These are phyloP conservation scores for Rotaria magnacalcarata DNA, from an alignment of 2,888 invertebrate species.

Conservation along the genomic window DNA sequence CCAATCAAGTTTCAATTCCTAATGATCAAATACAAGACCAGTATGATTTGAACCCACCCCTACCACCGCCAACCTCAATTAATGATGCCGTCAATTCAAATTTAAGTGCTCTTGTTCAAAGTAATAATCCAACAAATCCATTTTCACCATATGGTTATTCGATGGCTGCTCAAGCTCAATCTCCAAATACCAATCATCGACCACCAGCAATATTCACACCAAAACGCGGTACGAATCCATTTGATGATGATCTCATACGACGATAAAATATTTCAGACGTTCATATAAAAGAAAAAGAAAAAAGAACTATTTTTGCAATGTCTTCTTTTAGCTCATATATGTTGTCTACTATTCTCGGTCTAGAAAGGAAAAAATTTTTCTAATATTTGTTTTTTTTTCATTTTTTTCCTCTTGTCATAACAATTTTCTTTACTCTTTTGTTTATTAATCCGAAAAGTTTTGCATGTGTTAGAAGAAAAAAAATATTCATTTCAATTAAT, in stretches of 20 bases:
- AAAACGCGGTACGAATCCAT: conserved; percentile 27
- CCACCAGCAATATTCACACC: conserved; percentile 7
- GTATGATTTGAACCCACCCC: neutral
- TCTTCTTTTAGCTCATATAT: conserved; percentile 14
- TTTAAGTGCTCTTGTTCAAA: conserved; percentile 23
- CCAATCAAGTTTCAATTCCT: neutral
- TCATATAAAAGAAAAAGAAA: neutral
- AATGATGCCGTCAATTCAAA: conserved; percentile 24
- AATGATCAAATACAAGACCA: neutral
- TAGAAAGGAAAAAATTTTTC: neutral
- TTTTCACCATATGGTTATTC: conserved; percentile 32
- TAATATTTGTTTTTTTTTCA: neutral
- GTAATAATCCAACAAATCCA: conserved; percentile 29
- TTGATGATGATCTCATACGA: conserved; percentile 34
- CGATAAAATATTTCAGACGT: neutral
- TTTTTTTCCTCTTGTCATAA: too few relatives aligned
- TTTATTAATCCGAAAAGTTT: conserved; percentile 22
- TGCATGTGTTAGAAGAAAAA: neutral
- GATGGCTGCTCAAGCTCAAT: conserved; percentile 10
- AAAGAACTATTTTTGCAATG: neutral
- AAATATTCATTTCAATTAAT: neutral
- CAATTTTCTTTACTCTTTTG: neutral
- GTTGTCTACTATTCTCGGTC: neutral
- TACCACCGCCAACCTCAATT: neutral
- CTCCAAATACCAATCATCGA: neutral